Conservation (phyloP, 92 coral and sea anemone genomes). For the Plumapathes pennacea region DNA sequence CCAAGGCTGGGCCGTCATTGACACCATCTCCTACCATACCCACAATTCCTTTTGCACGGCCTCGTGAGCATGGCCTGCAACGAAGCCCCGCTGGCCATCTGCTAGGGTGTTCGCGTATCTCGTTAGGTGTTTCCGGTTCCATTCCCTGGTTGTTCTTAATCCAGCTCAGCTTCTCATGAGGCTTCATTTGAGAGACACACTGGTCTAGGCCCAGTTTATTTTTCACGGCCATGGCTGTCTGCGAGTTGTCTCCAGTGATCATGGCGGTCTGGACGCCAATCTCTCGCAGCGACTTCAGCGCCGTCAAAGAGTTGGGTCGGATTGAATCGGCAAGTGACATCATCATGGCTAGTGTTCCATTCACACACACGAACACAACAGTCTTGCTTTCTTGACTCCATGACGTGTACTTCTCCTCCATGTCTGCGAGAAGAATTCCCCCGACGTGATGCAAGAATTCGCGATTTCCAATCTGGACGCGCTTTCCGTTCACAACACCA, state of each 20-base stretch:
- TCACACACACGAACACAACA: slow-evolving; percentile 85
- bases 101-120: neutral
- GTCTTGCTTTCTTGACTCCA: slow-evolving; percentile 95
- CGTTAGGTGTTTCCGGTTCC: neutral
- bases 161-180: slow-evolving; percentile 90
- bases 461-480: slow-evolving; percentile 75
- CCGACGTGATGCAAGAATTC: slow-evolving; percentile 56
- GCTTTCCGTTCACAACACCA: slow-evolving; percentile 74
- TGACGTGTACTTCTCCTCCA: slow-evolving; percentile 52
- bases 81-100: too few relatives aligned
- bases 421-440: slow-evolving; percentile 35
- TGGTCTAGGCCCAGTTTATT: slow-evolving; percentile 72
- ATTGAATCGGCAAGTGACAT: slow-evolving; percentile 93
- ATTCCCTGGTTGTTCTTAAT: slow-evolving; percentile 59
- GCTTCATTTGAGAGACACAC: slow-evolving; percentile 95
- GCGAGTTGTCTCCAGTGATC: slow-evolving; percentile 96
- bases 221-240: slow-evolving; percentile 96
- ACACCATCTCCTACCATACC: slow-evolving; percentile 99
- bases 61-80: slow-evolving; percentile 6
- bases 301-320: slow-evolving; percentile 64
- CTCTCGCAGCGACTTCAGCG: slow-evolving; percentile 75
- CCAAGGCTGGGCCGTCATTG: slow-evolving; percentile 99
- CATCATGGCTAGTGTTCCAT: slow-evolving; percentile 76
- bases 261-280: slow-evolving; percentile 88
- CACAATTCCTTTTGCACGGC: slow-evolving; percentile 30